Evolutionary conservation across 1,140 invertebrate species (phyloP).

Genomic region (Euura saliciscinereae): DNA sequence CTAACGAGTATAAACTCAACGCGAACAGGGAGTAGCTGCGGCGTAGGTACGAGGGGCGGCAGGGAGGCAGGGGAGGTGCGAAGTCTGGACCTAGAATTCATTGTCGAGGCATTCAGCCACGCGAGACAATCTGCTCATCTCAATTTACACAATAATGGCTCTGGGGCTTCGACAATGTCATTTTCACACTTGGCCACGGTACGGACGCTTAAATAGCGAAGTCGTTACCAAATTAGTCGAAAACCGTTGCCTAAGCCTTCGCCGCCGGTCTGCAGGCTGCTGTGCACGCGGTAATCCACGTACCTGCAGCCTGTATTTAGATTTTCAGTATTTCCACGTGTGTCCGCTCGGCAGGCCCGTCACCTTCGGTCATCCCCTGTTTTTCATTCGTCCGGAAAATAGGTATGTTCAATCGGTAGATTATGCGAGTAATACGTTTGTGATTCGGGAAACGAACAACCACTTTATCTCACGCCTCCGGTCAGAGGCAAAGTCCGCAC

Average conservation of each 20-base stretch:
- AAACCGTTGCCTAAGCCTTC: conserved; percentile 43
- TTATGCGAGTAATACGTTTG: not conserved
- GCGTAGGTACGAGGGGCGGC: conserved; percentile 13
- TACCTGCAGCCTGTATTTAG: not conserved
- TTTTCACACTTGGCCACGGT: not conserved
- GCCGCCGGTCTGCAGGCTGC: not conserved
- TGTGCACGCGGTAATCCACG: not conserved
- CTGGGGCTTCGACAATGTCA: not conserved
- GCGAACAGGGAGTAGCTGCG: conserved; percentile 35
- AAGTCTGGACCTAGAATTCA: conserved; percentile 9
- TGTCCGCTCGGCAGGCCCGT: conserved; percentile 37
- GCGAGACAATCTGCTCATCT: conserved; percentile 37
- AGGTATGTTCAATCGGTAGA: not conserved
- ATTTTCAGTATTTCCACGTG: not conserved
- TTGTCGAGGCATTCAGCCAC: conserved; percentile 11
- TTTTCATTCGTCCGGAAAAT: not conserved
- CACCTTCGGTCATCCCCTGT: not conserved
- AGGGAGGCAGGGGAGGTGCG: conserved; percentile 11
- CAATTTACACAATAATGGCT: conserved; percentile 59
- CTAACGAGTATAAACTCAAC: conserved; percentile 51
- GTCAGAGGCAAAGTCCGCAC: not conserved
- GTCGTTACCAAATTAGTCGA: conserved; percentile 49
- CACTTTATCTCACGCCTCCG: not conserved
- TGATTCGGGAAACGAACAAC: not conserved
- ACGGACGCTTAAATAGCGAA: conserved; percentile 38